phyloP scores from a whole-genome alignment of 1,140 invertebrate species.

The Drosophila rufa region DNA sequence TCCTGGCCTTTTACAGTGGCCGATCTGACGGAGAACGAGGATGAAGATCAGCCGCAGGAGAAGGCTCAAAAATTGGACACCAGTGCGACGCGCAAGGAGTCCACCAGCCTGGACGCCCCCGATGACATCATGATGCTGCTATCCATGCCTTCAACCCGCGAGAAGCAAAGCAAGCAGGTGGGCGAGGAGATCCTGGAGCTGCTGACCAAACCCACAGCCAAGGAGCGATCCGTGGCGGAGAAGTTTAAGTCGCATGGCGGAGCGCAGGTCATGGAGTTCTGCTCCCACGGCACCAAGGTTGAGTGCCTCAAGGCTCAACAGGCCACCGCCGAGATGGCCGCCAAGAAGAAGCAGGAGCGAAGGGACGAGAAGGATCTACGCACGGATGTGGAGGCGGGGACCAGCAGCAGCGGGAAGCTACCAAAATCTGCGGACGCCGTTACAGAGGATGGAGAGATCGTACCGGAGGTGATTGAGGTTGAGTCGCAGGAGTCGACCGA shows the following conservation, averaged over 20 bases:
- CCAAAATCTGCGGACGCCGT: conserved; percentile 21
- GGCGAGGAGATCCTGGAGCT: conserved; percentile 98
- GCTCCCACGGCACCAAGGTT: conserved; percentile 95
- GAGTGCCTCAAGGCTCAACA: conserved; percentile 92
- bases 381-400: conserved; percentile 1
- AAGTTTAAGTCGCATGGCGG: conserved; percentile 98
- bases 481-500: conserved; percentile 72
- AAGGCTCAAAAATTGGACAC: conserved; percentile 51
- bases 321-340: conserved; percentile 85
- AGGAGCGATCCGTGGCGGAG: conserved; percentile 96
- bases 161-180: conserved; percentile 97
- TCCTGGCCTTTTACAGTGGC: conserved; percentile 32
- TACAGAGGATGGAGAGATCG: conserved; percentile 78
- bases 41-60: conserved; percentile 41
- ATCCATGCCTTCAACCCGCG: conserved; percentile 96
- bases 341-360: conserved; percentile 75
- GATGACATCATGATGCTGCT: conserved; percentile 92
- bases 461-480: conserved; percentile 60
- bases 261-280: conserved; percentile 98
- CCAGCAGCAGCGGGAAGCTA: conserved; percentile 36
- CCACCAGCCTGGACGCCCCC: conserved; percentile 86
- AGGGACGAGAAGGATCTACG: conserved; percentile 81
- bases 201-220: conserved; percentile 97
- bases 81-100: conserved; percentile 79
- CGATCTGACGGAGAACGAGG: conserved; percentile 18